These are phyloP conservation scores for Platorchestia sp. DNA, from an alignment of 1,140 invertebrate species.

Conservation along the genomic window DNA sequence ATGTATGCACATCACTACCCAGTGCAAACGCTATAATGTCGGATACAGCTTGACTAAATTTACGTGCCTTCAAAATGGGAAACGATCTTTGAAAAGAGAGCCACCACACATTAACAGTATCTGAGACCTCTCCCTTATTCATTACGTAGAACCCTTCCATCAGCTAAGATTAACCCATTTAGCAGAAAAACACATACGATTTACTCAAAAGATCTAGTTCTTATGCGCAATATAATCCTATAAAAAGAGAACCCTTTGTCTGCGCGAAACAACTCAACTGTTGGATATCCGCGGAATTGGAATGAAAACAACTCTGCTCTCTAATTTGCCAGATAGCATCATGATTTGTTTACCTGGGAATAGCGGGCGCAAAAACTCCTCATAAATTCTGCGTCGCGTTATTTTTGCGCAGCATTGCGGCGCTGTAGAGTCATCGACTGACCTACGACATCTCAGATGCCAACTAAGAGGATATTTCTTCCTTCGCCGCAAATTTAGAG, in stretches of 20 bases:
- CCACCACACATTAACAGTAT: neutral
- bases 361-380: neutral
- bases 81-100: neutral
- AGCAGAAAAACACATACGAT: neutral
- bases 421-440: neutral
- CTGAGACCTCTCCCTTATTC: neutral
- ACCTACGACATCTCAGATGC: constrained; percentile 33
- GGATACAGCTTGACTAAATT: neutral
- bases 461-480: constrained; percentile 24
- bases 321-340: neutral
- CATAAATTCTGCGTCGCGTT: neutral
- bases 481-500: neutral
- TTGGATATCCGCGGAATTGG: neutral
- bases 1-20: neutral
- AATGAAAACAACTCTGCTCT: constrained; percentile 6
- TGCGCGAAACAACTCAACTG: neutral
- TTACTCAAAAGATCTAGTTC: neutral
- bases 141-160: neutral
- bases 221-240: neutral
- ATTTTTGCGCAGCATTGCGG: neutral
- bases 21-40: neutral
- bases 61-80: neutral
- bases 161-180: neutral
- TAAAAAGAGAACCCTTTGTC: neutral
- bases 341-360: neutral